Conservation (phyloP, 1,140 invertebrate species). For the Fopius arisanus region DNA sequence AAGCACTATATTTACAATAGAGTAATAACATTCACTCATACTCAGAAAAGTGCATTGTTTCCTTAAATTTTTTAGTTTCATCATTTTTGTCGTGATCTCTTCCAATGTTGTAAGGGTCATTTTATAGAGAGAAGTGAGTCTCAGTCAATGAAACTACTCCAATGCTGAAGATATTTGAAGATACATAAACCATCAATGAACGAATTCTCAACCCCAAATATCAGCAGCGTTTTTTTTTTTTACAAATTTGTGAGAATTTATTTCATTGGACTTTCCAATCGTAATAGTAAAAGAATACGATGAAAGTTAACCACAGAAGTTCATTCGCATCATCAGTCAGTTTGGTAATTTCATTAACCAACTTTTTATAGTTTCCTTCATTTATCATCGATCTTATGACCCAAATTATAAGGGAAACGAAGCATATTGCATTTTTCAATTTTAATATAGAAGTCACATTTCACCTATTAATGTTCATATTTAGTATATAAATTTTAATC, state of each 20-base stretch:
- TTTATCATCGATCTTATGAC: slow-evolving; percentile 29
- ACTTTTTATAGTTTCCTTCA: neutral
- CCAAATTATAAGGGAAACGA: slow-evolving; percentile 33
- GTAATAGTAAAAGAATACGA: neutral
- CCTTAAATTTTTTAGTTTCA: slow-evolving; percentile 7
- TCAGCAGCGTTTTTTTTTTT: neutral
- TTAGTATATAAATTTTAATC: neutral
- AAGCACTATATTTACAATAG: slow-evolving; percentile 61
- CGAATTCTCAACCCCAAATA: neutral
- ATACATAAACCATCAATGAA: neutral
- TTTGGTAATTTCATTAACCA: neutral
- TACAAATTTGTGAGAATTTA: neutral
- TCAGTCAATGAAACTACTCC: slow-evolving; percentile 20
- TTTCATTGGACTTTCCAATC: neutral
- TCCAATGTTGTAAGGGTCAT: neutral
- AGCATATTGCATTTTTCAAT: slow-evolving; percentile 33
- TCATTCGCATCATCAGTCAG: neutral
- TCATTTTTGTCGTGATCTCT: neutral
- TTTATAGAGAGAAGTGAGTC: slow-evolving; percentile 12
- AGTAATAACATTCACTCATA: slow-evolving; percentile 49
- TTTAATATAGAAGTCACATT: slow-evolving; percentile 30
- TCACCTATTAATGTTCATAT: neutral
- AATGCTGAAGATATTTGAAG: slow-evolving; percentile 9
- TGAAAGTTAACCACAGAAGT: neutral
- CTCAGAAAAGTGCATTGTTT: slow-evolving; percentile 33